Evolutionary conservation across 2,888 invertebrate species (phyloP).

Genomic region (Empis livida): DNA sequence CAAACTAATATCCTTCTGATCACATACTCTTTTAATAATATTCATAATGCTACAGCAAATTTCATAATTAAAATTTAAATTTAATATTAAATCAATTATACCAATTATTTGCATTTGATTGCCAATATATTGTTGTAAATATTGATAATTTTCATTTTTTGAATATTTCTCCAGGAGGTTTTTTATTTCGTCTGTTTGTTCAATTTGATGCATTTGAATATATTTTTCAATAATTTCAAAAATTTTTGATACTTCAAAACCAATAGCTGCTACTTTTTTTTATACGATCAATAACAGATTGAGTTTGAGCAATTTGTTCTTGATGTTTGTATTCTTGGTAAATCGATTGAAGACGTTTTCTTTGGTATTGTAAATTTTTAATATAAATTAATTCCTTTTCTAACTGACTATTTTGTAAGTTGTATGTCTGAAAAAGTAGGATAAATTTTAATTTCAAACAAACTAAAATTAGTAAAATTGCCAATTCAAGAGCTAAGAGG

Average conservation of each 20-base stretch:
- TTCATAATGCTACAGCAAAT: constrained; percentile 27
- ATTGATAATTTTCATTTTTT: constrained; percentile 23
- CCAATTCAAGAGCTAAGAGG: too few relatives aligned
- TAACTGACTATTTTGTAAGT: neutral
- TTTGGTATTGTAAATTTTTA: neutral
- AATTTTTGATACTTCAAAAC: constrained; percentile 46
- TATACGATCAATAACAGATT: constrained; percentile 33
- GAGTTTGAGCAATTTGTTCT: neutral
- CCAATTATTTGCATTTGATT: constrained; percentile 24
- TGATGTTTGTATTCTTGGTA: neutral
- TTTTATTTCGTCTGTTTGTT: constrained; percentile 20
- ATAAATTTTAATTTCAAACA: too few relatives aligned
- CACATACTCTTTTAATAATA: constrained; percentile 26
- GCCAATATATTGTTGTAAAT: constrained; percentile 26
- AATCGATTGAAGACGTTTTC: neutral
- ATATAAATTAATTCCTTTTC: neutral
- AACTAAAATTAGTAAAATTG: too few relatives aligned
- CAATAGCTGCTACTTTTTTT: constrained; percentile 43
- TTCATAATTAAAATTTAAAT: constrained; percentile 29
- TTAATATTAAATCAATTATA: constrained; percentile 30
- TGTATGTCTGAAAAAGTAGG: neutral
- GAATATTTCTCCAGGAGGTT: constrained; percentile 21
- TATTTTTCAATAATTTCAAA: constrained; percentile 50
- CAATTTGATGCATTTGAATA: constrained; percentile 26
- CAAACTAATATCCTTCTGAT: constrained; percentile 11